Evolutionary conservation across 2,888 invertebrate genomes (phyloP).

Genomic region (Branchipolynoe longqiensis): DNA sequence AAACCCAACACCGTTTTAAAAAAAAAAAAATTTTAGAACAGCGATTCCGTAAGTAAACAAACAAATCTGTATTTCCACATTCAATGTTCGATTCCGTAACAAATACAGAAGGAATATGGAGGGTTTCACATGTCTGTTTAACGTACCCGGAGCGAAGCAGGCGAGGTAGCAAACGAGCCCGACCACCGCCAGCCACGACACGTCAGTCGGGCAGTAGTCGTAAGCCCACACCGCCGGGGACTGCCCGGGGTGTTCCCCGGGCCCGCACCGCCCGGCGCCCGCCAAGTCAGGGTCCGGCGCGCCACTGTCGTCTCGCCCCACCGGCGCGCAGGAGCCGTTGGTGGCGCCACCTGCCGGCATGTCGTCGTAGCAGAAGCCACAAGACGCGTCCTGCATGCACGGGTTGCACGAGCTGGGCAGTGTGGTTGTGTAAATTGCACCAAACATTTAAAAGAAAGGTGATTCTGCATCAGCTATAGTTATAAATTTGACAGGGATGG

Average conservation of each 20-base stretch:
- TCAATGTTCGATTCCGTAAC: neutral
- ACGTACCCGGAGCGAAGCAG: slow-evolving; percentile 82
- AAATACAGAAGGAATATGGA: neutral
- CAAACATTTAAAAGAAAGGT: too few species aligned
- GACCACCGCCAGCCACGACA: slow-evolving; percentile 80
- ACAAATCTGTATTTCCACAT: too few species aligned
- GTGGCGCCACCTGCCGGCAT: slow-evolving; percentile 65
- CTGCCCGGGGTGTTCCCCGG: slow-evolving; percentile 60
- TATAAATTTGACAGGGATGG: too few species aligned
- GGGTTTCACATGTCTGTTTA: too few species aligned
- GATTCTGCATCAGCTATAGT: too few species aligned
- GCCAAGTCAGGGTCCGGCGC: slow-evolving; percentile 74
- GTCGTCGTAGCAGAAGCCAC: slow-evolving; percentile 83
- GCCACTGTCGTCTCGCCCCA: slow-evolving; percentile 71
- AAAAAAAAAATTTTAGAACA: too few species aligned
- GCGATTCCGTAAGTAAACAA: too few species aligned
- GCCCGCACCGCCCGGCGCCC: slow-evolving; percentile 77
- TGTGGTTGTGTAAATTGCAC: too few species aligned
- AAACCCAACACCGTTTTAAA: too few species aligned
- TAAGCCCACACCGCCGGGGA: slow-evolving; percentile 79
- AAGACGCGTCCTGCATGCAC: slow-evolving; percentile 81
- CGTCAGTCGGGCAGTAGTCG: slow-evolving; percentile 80
- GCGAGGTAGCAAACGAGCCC: slow-evolving; percentile 81
- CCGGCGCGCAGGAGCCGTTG: slow-evolving; percentile 79
- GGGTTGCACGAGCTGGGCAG: slow-evolving; percentile 81